phyloP scores from a whole-genome alignment of 2,113 vertebrate species.

The Nestor notabilis region DNA sequence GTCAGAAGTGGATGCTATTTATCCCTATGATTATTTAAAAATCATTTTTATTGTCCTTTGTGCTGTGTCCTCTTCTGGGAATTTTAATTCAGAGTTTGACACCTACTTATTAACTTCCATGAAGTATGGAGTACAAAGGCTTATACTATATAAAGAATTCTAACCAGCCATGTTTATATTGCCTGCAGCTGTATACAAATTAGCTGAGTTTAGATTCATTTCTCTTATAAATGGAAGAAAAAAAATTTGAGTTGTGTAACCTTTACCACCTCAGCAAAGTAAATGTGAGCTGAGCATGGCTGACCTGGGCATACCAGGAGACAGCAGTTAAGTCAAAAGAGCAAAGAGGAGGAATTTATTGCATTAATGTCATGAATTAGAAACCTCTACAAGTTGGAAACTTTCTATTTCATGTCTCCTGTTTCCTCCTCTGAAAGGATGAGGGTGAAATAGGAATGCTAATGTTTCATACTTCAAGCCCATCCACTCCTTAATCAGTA shows the following conservation, averaged over 20 bases:
- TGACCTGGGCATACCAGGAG: neutral
- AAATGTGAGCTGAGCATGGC: neutral
- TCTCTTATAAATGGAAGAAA: conserved; percentile 61
- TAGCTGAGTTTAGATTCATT: conserved; percentile 74
- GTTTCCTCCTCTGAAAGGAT: conserved; percentile 1
- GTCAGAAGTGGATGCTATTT: conserved; percentile 85
- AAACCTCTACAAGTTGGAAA: conserved; percentile 24
- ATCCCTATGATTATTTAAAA: conserved; percentile 88
- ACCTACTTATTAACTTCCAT: conserved; percentile 86
- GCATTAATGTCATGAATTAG: neutral
- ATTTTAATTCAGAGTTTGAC: conserved; percentile 88
- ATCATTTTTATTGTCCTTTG: conserved; percentile 88
- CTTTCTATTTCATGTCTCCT: conserved; percentile 2
- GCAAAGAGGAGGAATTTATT: conserved; percentile 38
- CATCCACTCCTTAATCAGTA: neutral
- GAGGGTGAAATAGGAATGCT: neutral
- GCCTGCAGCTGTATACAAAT: conserved; percentile 80
- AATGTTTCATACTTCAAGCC: neutral
- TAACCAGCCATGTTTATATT: conserved; percentile 78
- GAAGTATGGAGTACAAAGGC: conserved; percentile 81
- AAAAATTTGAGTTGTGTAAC: conserved; percentile 24
- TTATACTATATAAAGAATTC: conserved; percentile 79
- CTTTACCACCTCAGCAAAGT: conserved; percentile 15
- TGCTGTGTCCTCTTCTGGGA: conserved; percentile 83
- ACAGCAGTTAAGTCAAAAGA: neutral